Evolutionary conservation across 2,888 invertebrate genomes (phyloP).

Genomic region (Enchytraeus crypticus): DNA sequence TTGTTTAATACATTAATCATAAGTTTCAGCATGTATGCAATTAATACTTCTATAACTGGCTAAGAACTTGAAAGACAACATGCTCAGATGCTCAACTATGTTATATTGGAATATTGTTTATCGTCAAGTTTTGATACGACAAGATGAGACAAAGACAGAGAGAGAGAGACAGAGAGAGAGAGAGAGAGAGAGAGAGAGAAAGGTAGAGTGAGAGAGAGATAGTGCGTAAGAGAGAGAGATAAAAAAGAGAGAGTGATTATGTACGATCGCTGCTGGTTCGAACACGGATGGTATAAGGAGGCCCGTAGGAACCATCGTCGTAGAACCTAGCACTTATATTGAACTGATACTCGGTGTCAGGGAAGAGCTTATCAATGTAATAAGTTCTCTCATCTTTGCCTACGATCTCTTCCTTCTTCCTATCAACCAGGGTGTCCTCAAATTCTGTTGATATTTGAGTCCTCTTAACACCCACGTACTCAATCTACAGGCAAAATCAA

Average conservation of each 20-base stretch:
- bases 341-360: constrained; percentile 43
- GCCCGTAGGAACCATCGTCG: constrained; percentile 34
- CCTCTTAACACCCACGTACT: constrained; percentile 35
- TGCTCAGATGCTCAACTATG: no score
- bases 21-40: no score
- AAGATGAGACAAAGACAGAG: neutral
- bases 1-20: no score
- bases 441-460: constrained; percentile 32
- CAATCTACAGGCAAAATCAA: constrained; percentile 31
- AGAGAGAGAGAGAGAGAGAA: neutral
- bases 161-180: neutral
- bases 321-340: constrained; percentile 43
- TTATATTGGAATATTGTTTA: no score
- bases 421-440: constrained; percentile 26
- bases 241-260: neutral
- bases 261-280: constrained; percentile 33
- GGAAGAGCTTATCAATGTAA: constrained; percentile 35
- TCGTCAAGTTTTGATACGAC: no score
- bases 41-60: no score
- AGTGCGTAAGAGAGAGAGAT: neutral
- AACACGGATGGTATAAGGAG: constrained; percentile 31
- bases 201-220: no score
- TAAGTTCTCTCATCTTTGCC: constrained; percentile 31
- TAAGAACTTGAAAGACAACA: no score
- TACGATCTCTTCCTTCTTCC: constrained; percentile 22